Base-by-base conservation (phyloP, 2,888 invertebrate species). In the Tenthredo amoena region DNA sequence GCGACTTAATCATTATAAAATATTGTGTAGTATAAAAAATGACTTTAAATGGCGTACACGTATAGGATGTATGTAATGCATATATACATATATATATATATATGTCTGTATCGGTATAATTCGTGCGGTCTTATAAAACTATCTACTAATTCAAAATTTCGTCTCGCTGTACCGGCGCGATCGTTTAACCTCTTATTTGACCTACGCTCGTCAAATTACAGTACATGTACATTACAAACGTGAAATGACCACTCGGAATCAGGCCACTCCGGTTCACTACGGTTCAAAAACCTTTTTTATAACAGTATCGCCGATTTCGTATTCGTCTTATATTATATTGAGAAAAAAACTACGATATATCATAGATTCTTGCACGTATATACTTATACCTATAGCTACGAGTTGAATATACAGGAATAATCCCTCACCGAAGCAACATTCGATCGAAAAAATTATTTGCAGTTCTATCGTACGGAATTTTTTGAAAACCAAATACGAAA, bases 111-210 rank as follows among this genome's bases (percentile, higher is more conserved):
- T 26, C 21, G 68, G 31, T 68, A 26, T 31, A 34, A 15, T 31
- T 34, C 31, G 15, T 34, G 31, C 6, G 68, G 31, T 34, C 68
- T 68, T 68, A 1, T 7, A 31, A 68, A 68, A 55, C 55, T 18
- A n/a, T 18, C n/a, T n/a, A 55, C n/a, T 55, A 18, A 55, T 55
- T 55, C 31, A 15, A 68, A 31, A 68, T 68, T 68, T 68, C 12
- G 26, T 26, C 4, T 34, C 21, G 68, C 68, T 12, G 31, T 50
- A 55, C 1, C 47, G 47, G 47, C 4, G 6, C 68, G 34, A 74
- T 43, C 21, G 31, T 74, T 74, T 74, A 74, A 43, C 72, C 72
- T 74, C 21, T 40, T 37, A 62, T 68, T 26, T 43, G 72, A 74
- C 40, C 72, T 74, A 10, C 43, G 21, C 3, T 34, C 31, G 40